Evolutionary conservation across 2,888 invertebrate species (phyloP).

Genomic region (Lasioglossum pauxillum): DNA sequence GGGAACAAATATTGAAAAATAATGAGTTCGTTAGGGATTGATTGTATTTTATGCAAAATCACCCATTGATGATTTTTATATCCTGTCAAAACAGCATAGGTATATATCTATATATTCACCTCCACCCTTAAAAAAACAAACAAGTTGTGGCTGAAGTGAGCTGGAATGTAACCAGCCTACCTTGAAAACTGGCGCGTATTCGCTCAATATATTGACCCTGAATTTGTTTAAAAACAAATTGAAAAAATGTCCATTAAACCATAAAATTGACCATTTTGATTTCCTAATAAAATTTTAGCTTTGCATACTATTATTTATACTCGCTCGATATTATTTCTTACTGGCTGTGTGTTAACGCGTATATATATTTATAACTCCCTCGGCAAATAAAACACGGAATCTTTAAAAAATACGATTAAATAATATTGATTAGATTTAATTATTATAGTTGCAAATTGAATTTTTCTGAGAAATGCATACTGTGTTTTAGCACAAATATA

Average conservation of each 20-base stretch:
- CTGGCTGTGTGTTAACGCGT: neutral
- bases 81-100: conserved; percentile 14
- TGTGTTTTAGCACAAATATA: neutral
- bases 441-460: neutral
- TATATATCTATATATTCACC: conserved; percentile 10
- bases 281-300: neutral
- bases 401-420: neutral
- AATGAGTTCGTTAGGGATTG: neutral
- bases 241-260: neutral
- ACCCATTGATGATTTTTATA: neutral
- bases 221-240: conserved; percentile 22
- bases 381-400: neutral
- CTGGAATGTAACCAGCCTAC: conserved; percentile 46
- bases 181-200: conserved; percentile 40
- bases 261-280: neutral
- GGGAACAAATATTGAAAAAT: too few species aligned
- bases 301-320: neutral
- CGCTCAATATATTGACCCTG: conserved; percentile 27
- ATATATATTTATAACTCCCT: neutral
- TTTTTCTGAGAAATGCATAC: neutral
- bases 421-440: neutral
- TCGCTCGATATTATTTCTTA: neutral
- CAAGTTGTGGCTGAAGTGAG: conserved; percentile 19
- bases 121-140: conserved; percentile 24
- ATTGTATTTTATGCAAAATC: conserved; percentile 10